Base-by-base conservation (phyloP, 2,888 invertebrate genomes). In the Prosapia bicincta region DNA sequence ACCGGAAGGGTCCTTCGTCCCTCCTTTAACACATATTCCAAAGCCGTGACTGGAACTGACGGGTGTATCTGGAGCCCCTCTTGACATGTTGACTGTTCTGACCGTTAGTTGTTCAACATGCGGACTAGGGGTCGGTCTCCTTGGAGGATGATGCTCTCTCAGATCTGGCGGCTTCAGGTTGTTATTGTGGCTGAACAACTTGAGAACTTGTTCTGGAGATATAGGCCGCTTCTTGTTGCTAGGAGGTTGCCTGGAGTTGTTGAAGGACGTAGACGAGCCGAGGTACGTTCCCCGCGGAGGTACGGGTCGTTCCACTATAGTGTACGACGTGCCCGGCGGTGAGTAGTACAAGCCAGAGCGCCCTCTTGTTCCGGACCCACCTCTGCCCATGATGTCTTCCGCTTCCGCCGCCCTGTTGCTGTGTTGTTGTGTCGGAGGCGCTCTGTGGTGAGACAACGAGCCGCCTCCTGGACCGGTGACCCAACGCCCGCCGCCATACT, bases 1-100 rank as follows among this genome's bases (percentile, higher is more conserved):
- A 94, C 95, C 94, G 85, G 94, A 54, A n/a, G 54, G 92, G 85
- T 95, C 94, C 87, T 94, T 94, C 38, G 80, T 80, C 81, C 95
- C 95, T 83, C 95, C 95, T 86, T 95, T 95, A 84, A 95, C 95
- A 87, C 95, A 95, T 83, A 95, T 95, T 78, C 95, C 95, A 86
- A 95, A 95, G 78, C 95, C 95, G 84, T 94, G 95, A 68, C 90
- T 90, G 81, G 91, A 91, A 83, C 93, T 93, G 71, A 90, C 90
- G 20, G 54, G 54, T 20, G 54, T 54, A 77, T 80, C 80, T 78
- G 92, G 91, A 73, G 90, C 90, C 84, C 94, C 94, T 79, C 94
- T 87, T 82, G 92, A 91, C 94, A 95, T 95, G 85, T 92, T 93
- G 83, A 95, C 93, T 78, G 94, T 95, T 82, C 94, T 88, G 81